Percentiles rank a stretch among this genome's conserved stretches.
Conservation (phyloP, 2,888 invertebrate species). For the Ichneumoninae sp. region DNA sequence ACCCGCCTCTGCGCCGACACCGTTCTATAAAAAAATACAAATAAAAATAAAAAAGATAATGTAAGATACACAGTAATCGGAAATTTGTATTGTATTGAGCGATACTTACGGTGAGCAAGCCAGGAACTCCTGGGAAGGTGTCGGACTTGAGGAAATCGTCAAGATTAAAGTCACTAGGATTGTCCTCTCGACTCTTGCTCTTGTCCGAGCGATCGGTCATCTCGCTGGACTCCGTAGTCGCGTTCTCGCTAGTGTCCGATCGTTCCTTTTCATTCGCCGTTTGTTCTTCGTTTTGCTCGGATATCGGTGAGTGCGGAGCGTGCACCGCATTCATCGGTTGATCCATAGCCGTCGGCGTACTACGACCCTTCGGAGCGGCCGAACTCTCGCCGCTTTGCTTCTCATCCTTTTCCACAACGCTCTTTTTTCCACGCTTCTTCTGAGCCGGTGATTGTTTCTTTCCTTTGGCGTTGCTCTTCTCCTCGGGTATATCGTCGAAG, state of each 20-base stretch:
- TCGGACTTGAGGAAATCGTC: slow-evolving; percentile 94
- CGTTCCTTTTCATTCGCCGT: slow-evolving; percentile 67
- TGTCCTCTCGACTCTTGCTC: slow-evolving; percentile 72
- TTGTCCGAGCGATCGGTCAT: slow-evolving; percentile 71
- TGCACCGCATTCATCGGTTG: slow-evolving; percentile 76
- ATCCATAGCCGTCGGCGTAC: slow-evolving; percentile 83
- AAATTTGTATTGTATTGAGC: neutral
- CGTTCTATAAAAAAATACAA: slow-evolving; percentile 86
- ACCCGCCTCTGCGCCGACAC: slow-evolving; percentile 85
- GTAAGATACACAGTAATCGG: neutral
- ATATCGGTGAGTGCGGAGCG: slow-evolving; percentile 82
- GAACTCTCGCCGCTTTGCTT: slow-evolving; percentile 69
- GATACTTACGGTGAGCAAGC: slow-evolving; percentile 88
- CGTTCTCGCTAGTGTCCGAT: slow-evolving; percentile 69
- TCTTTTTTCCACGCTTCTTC: slow-evolving; percentile 84
- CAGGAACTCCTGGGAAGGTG: slow-evolving; percentile 90
- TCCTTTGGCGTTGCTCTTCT: slow-evolving; percentile 75
- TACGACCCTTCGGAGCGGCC: slow-evolving; percentile 80
- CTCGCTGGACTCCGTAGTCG: slow-evolving; percentile 72
- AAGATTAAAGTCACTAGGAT: slow-evolving; percentile 88
- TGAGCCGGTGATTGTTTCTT: slow-evolving; percentile 84
- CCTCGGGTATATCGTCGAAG: slow-evolving; percentile 90
- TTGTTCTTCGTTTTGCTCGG: slow-evolving; percentile 77
- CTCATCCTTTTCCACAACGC: slow-evolving; percentile 82
- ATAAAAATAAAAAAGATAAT: slow-evolving; percentile 2